A percentile compares a stretch with the other conserved stretches of the same genome.
Evolutionary conservation across 1,140 invertebrate species (phyloP).

Genomic region (Heliconius melpomene): DNA sequence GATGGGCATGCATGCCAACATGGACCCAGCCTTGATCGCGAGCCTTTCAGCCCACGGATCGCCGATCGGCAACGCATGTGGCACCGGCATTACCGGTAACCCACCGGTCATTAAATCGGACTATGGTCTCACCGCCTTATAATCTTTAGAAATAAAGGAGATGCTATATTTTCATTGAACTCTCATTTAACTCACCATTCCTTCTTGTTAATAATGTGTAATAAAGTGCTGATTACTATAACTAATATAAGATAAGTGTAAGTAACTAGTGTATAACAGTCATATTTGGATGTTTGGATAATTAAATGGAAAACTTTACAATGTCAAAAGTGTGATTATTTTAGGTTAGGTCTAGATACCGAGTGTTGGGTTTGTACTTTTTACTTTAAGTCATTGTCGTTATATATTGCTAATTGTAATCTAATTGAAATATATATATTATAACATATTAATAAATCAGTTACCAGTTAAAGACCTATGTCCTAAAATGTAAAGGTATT

Average conservation of each 20-base stretch:
- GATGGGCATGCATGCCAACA: conserved; percentile 74
- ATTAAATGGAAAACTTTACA: conserved; percentile 76
- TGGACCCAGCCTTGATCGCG: conserved; percentile 69
- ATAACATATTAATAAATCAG: conserved; percentile 1
- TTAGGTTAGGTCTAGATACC: conserved; percentile 69
- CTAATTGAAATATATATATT: not conserved
- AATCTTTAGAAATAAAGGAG: conserved; percentile 74
- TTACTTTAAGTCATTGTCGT: conserved; percentile 73
- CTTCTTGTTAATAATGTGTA: conserved; percentile 74
- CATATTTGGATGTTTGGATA: conserved; percentile 74
- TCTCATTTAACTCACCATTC: conserved; percentile 73
- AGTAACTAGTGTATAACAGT: conserved; percentile 68
- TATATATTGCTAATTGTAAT: not conserved
- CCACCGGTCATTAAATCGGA: conserved; percentile 80
- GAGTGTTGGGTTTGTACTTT: conserved; percentile 71
- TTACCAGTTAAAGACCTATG: not conserved
- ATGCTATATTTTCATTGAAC: conserved; percentile 76
- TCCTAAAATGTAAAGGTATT: not conserved
- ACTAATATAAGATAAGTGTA: conserved; percentile 69
- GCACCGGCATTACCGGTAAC: conserved; percentile 65
- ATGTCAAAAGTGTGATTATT: conserved; percentile 81
- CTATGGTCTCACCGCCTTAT: conserved; percentile 81
- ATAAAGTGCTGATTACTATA: conserved; percentile 68
- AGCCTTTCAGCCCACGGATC: conserved; percentile 73
- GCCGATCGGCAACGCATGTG: conserved; percentile 67